phyloP scores from a whole-genome alignment of 2,888 invertebrate species.

The Plagodis pulveraria region DNA sequence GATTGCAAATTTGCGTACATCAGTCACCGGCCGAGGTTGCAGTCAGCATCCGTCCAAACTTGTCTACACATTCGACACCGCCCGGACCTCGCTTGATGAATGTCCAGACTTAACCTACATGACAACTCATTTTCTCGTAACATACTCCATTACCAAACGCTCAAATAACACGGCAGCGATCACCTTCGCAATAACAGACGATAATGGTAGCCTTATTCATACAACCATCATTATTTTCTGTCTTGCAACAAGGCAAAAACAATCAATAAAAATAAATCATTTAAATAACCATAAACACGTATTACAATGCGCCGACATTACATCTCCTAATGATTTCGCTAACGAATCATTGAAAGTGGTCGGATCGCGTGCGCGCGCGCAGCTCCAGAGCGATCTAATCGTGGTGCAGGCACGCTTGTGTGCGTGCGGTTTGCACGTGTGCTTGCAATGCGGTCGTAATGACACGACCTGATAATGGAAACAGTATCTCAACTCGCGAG shows the following conservation, averaged over 20 bases:
- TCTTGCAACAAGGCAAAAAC: constrained; percentile 84
- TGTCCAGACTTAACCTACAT: constrained; percentile 66
- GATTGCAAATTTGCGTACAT: constrained; percentile 42
- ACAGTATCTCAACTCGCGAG: constrained; percentile 35
- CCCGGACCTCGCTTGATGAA: constrained; percentile 60
- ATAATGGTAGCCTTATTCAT: constrained; percentile 80
- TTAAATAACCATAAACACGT: constrained; percentile 85
- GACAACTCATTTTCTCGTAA: constrained; percentile 83
- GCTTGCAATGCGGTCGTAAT: constrained; percentile 70
- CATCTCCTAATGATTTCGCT: constrained; percentile 85
- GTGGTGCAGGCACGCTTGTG: constrained; percentile 48
- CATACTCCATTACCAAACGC: constrained; percentile 77
- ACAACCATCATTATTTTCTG: constrained; percentile 83
- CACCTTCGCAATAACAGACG: constrained; percentile 74
- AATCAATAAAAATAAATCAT: constrained; percentile 86
- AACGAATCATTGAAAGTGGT: constrained; percentile 85
- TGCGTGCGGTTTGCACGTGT: constrained; percentile 51
- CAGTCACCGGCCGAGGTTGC: constrained; percentile 48
- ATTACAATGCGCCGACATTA: constrained; percentile 83
- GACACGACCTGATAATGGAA: constrained; percentile 22
- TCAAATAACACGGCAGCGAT: constrained; percentile 78
- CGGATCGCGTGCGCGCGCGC: constrained; percentile 78
- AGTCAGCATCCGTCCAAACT: constrained; percentile 34
- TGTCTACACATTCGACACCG: constrained; percentile 48
- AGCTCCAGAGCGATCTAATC: constrained; percentile 60